Evolutionary conservation across 2,797 vertebrate species (phyloP).

Genomic region (Sebastes matsubarae): DNA sequence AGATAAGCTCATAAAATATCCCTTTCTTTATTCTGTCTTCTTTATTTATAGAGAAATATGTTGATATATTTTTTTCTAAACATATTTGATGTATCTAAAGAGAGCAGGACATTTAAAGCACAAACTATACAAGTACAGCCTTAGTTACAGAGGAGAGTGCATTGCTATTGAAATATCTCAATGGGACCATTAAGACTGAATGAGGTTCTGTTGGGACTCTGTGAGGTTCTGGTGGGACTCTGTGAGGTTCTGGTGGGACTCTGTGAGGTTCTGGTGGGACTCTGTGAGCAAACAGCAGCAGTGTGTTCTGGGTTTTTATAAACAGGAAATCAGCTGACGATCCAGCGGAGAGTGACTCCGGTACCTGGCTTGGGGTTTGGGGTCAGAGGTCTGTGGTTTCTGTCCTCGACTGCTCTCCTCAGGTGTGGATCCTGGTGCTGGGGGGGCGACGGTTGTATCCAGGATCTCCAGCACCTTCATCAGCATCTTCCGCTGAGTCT

Average conservation of each 20-base stretch:
- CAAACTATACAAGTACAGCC: no score
- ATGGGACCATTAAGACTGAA: background rate
- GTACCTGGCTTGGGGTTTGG: background rate
- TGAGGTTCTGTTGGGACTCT: background rate
- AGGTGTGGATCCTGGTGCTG: background rate
- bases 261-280: no score
- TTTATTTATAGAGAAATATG: background rate
- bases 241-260: background rate
- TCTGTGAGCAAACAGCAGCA: background rate
- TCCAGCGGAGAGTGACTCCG: no score
- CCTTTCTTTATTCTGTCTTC: background rate
- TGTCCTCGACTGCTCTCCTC: background rate
- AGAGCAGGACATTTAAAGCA: background rate
- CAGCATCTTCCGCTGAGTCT: background rate
- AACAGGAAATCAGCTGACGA: background rate
- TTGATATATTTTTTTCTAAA: background rate
- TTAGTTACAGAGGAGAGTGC: background rate
- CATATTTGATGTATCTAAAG: background rate
- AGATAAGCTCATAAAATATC: no score
- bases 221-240: background rate
- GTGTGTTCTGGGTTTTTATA: background rate
- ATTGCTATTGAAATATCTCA: background rate
- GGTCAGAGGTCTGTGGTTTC: background rate
- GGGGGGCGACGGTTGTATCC: background rate
- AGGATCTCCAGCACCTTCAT: constrained; percentile 14